Conservation (phyloP, 2,797 vertebrate genomes). For the Prionace glauca region DNA sequence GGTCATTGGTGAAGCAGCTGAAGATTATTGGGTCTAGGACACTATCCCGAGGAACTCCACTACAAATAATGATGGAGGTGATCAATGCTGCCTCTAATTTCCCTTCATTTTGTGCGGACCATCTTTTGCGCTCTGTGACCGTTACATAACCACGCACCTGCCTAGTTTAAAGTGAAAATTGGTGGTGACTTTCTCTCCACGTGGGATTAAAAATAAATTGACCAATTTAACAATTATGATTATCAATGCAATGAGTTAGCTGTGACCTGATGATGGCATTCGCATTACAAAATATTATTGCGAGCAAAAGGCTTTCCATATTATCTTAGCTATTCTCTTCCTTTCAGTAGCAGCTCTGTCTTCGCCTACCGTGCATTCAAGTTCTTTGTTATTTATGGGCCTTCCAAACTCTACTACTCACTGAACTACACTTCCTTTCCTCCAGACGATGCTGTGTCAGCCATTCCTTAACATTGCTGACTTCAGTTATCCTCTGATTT, state of each 20-base stretch:
- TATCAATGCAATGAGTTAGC: background rate
- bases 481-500: background rate
- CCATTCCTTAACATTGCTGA: background rate
- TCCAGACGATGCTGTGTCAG: background rate
- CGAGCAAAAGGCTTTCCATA: background rate
- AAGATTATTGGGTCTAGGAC: background rate
- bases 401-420: background rate
- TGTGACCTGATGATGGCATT: background rate
- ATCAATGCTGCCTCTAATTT: background rate
- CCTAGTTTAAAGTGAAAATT: no score
- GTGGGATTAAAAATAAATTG: background rate
- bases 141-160: no score
- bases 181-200: background rate
- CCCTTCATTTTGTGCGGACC: background rate
- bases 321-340: background rate
- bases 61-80: background rate
- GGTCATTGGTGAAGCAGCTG: background rate
- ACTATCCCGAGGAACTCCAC: background rate
- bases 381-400: background rate
- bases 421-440: background rate
- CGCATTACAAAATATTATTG: background rate
- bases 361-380: background rate
- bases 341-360: background rate
- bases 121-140: no score
- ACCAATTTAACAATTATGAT: background rate